phyloP scores from a whole-genome alignment of 2,113 vertebrate species.

The Leptocoma aspasia region DNA sequence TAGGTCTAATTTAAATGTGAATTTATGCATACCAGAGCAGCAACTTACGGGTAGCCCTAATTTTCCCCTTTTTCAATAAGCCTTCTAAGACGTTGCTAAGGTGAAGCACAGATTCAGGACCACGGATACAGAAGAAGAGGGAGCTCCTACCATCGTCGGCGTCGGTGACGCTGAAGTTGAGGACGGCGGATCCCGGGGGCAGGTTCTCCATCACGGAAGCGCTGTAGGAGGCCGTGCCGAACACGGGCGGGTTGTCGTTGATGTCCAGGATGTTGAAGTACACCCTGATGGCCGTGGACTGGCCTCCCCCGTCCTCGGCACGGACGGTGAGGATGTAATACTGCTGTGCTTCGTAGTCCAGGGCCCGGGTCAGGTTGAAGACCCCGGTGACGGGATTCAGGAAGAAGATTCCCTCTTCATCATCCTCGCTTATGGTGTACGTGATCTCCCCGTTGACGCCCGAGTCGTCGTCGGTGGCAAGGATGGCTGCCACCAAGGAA shows the following conservation, averaged over 20 bases:
- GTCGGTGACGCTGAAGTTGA: constrained; percentile 84
- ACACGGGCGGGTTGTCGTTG: constrained; percentile 88
- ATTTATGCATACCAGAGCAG: background rate
- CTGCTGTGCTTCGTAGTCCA: constrained; percentile 89
- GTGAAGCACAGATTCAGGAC: background rate
- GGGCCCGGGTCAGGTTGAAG: constrained; percentile 86
- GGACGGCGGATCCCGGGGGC: constrained; percentile 76
- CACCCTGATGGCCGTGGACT: constrained; percentile 81
- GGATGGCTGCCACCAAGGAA: constrained; percentile 91
- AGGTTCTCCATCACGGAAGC: constrained; percentile 86
- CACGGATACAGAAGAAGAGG: background rate
- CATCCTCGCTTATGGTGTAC: constrained; percentile 89
- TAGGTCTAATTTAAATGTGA: background rate
- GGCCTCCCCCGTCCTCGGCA: constrained; percentile 88
- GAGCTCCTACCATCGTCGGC: constrained; percentile 84
- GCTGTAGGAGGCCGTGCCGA: constrained; percentile 81
- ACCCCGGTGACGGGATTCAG: constrained; percentile 92
- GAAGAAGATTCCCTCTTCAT: constrained; percentile 88
- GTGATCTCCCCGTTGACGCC: constrained; percentile 93
- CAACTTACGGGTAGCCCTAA: background rate
- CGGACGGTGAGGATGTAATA: constrained; percentile 87
- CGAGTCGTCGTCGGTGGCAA: constrained; percentile 91
- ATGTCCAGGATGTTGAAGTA: constrained; percentile 94
- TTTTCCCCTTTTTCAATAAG: background rate
- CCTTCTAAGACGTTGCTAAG: background rate